These are phyloP conservation scores for Mormyrus lacerda DNA, from an alignment of 2,113 vertebrate species.

Conservation along the genomic window DNA sequence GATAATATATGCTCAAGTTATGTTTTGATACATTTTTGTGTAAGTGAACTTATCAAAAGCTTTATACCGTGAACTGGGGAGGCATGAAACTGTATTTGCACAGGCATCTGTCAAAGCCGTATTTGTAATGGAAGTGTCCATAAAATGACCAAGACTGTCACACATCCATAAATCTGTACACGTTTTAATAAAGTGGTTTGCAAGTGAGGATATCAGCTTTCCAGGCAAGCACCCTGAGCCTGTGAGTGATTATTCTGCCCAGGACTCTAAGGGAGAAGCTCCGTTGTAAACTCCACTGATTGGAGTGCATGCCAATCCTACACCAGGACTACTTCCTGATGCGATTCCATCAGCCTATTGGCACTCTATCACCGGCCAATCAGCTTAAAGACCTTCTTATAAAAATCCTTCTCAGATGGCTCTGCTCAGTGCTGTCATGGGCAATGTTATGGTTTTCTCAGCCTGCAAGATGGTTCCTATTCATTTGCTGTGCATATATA, in stretches of 20 bases:
- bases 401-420: not conserved
- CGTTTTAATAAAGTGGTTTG: not conserved
- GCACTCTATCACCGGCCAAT: not conserved
- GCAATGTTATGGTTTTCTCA: not conserved
- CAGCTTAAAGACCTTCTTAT: not conserved
- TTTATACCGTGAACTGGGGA: not conserved
- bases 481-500: not conserved
- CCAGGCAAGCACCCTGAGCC: not conserved
- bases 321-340: not conserved
- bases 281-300: not conserved
- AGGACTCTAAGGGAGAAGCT: not conserved
- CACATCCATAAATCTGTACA: not conserved
- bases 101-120: not conserved
- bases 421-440: not conserved
- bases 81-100: not conserved
- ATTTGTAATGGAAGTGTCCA: not conserved
- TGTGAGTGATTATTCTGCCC: slow-evolving; percentile 4
- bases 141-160: not conserved
- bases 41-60: not conserved
- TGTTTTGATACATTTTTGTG: not conserved
- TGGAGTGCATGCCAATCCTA: not conserved
- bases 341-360: slow-evolving; percentile 2
- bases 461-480: not conserved
- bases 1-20: not conserved
- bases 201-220: not conserved